phyloP scores from a whole-genome alignment of 2,888 invertebrate genomes.

The Pandemis cinnamomeana region DNA sequence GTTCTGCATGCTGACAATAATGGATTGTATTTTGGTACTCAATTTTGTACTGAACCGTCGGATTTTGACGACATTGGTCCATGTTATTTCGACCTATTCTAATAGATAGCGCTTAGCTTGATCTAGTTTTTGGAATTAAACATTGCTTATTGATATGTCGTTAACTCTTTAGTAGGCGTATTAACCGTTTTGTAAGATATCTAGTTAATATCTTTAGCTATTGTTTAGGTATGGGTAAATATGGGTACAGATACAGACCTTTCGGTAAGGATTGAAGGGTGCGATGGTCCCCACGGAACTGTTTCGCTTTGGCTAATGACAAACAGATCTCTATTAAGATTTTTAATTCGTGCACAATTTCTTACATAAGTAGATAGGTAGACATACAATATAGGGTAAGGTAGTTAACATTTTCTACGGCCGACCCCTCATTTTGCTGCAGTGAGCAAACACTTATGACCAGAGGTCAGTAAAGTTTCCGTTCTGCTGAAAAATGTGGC shows the following conservation, averaged over 20 bases:
- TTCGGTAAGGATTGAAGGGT: not conserved
- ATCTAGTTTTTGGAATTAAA: constrained; percentile 59
- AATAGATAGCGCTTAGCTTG: constrained; percentile 75
- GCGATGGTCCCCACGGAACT: not conserved
- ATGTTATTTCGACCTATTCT: constrained; percentile 70
- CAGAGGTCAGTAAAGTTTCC: too few relatives aligned
- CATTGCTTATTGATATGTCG: constrained; percentile 64
- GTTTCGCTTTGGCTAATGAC: constrained; percentile 27
- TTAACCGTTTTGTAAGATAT: constrained; percentile 69
- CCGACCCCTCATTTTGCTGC: constrained; percentile 48
- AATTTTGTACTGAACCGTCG: constrained; percentile 78
- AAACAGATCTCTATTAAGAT: constrained; percentile 44
- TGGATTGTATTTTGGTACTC: constrained; percentile 80
- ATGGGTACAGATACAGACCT: constrained; percentile 20
- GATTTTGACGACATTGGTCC: constrained; percentile 71
- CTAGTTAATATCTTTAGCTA: constrained; percentile 62
- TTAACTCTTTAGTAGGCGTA: constrained; percentile 58
- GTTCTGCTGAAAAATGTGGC: too few relatives aligned
- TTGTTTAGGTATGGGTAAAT: constrained; percentile 60
- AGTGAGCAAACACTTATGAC: too few relatives aligned
- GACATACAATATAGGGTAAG: constrained; percentile 67
- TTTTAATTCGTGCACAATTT: constrained; percentile 77
- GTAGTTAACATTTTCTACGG: constrained; percentile 52
- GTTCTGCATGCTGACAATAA: constrained; percentile 48
- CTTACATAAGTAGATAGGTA: constrained; percentile 76